These are phyloP conservation scores for Rhamnusium bicolor DNA, from an alignment of 2,888 invertebrate species.

Conservation along the genomic window DNA sequence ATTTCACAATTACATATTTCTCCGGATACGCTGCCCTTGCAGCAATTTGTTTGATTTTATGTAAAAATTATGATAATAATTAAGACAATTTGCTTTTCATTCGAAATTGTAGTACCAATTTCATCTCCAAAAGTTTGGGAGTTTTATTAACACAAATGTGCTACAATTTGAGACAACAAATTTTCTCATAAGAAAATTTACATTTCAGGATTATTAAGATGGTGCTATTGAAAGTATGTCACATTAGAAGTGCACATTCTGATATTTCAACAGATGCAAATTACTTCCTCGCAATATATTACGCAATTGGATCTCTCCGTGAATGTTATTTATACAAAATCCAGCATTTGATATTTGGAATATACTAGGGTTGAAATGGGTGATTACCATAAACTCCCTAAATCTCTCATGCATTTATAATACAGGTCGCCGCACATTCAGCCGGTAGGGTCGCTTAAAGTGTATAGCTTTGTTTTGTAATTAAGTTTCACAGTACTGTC, in stretches of 20 bases:
- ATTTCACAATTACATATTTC: too few relatives aligned
- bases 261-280: background rate
- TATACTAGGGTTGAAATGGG: constrained; percentile 17
- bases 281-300: background rate
- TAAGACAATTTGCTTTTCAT: too few relatives aligned
- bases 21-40: too few relatives aligned
- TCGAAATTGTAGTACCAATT: too few relatives aligned
- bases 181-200: background rate
- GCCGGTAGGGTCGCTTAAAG: constrained; percentile 1
- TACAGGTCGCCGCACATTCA: constrained; percentile 4
- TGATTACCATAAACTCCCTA: constrained; percentile 25
- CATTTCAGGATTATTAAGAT: background rate
- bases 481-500: constrained; percentile 14
- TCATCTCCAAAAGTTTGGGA: too few relatives aligned
- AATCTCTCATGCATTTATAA: constrained; percentile 21
- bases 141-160: too few relatives aligned
- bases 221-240: background rate
- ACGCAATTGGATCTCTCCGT: background rate
- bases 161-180: too few relatives aligned
- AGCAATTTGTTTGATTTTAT: too few relatives aligned
- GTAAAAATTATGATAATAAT: too few relatives aligned
- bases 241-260: background rate
- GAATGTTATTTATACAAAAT: constrained; percentile 7
- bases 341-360: constrained; percentile 5
- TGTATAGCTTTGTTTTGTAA: constrained; percentile 14